Evolutionary conservation across 2,888 invertebrate genomes (phyloP).

Genomic region (Strigamia crassipes): DNA sequence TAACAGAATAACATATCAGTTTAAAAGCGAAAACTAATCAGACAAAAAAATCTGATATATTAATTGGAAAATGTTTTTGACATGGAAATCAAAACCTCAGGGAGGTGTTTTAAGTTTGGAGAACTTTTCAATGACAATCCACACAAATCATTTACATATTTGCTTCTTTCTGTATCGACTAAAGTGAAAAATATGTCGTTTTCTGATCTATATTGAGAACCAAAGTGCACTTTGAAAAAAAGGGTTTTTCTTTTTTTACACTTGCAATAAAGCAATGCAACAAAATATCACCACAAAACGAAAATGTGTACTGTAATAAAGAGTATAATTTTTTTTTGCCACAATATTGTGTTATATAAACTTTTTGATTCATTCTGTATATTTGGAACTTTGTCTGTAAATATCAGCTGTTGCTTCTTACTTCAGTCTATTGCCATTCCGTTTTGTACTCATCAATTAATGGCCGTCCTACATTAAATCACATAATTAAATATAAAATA

Average conservation of each 20-base stretch:
- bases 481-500: neutral
- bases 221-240: conserved; percentile 36
- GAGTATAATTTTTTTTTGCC: neutral
- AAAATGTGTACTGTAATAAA: conserved; percentile 11
- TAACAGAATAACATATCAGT: neutral
- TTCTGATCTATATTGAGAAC: neutral
- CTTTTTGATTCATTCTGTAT: neutral
- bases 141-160: neutral
- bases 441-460: conserved; percentile 6
- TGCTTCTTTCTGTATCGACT: neutral
- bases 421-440: neutral
- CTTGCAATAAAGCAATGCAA: conserved; percentile 37
- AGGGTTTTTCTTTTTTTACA: neutral
- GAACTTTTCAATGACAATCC: conserved; percentile 17
- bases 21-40: neutral
- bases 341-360: neutral
- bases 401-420: conserved; percentile 24
- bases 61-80: neutral
- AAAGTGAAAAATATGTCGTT: neutral
- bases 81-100: conserved; percentile 18
- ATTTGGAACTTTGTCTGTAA: conserved; percentile 39
- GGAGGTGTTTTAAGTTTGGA: conserved; percentile 7
- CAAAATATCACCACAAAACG: neutral
- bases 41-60: neutral
- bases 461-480: neutral